Base-by-base conservation (phyloP, 2,113 vertebrate genomes). In the Serinus canaria region DNA sequence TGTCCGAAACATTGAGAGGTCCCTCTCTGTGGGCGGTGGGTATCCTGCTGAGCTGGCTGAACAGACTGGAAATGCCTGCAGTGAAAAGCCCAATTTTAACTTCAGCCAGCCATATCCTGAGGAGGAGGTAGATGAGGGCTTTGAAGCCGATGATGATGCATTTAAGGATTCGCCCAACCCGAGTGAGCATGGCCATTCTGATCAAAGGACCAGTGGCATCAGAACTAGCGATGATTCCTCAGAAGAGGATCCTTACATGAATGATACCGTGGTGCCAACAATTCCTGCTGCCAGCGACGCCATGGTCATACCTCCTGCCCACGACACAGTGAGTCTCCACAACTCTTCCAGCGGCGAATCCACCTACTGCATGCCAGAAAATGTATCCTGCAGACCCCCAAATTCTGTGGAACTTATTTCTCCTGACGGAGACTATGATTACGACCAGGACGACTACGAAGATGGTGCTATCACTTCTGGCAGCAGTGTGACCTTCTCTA, bases 131-230 rank as follows among this genome's bases (percentile, higher is more conserved):
- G 99, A 99, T 8, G 99, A 99, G 95, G 99, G 99, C 49, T 99
- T 99, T 14, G 99, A 98, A 83, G 99, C 98, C 0, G 99, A 99
- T 12, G 99, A 99, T 7, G 99, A 99, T 11, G 98, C 98, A 22
- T 99, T 99, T 95, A 99, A 99, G 95, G 99, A 99, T 96, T 99
- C 99, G 0, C 99, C 99, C 4, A 99, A 99, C 97, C 99, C 99
- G 1, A 99, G 99, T 13, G 99, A 99, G 95, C 99, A 99, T 2
- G 99, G 99, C 63, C 99, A 99, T 94, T 99, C 99, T 0, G 99
- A 99, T 92, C 99, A 99, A 98, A 98, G 99, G 23, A 99, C 99
- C 3, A 99, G 99, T 12, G 99, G 99, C 67, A 99, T 99, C 97
- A 97, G 99, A 35, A 99, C 99, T 3, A 99, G 99, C 1, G 99